Conservation (phyloP, 2,113 vertebrate genomes). For the Aythya baeri region DNA sequence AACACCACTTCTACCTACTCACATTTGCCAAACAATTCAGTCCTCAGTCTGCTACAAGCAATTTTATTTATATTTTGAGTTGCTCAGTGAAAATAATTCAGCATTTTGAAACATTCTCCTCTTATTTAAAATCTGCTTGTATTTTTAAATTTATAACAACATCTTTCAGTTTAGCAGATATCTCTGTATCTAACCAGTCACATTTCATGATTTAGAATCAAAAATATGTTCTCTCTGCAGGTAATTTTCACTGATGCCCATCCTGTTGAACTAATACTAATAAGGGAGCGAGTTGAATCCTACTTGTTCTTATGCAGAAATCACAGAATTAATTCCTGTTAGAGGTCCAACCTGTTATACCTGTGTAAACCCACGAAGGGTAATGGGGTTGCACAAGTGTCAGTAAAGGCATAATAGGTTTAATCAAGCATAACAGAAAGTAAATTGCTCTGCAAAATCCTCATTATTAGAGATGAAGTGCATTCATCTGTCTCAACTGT, state of each 20-base stretch:
- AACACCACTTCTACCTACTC: background rate
- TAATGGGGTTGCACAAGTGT: conserved; percentile 65
- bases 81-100: background rate
- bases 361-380: conserved; percentile 50
- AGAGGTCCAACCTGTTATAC: conserved; percentile 62
- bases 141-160: background rate
- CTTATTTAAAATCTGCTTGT: background rate
- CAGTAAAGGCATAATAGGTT: conserved; percentile 57
- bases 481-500: conserved; percentile 48
- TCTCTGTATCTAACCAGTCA: background rate
- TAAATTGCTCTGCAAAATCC: conserved; percentile 63
- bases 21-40: background rate
- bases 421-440: conserved; percentile 67
- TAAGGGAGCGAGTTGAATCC: background rate
- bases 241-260: background rate
- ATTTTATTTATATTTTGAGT: background rate
- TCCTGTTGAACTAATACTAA: background rate
- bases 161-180: background rate
- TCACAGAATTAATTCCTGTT: conserved; percentile 47
- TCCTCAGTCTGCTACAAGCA: background rate
- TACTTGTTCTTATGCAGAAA: conserved; percentile 33
- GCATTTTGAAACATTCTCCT: background rate
- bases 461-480: conserved; percentile 51
- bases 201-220: background rate
- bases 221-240: background rate